Percentiles rank a stretch among this genome's conserved stretches.
Conservation (phyloP, 2,113 vertebrate genomes). For the Oreochromis niloticus region DNA sequence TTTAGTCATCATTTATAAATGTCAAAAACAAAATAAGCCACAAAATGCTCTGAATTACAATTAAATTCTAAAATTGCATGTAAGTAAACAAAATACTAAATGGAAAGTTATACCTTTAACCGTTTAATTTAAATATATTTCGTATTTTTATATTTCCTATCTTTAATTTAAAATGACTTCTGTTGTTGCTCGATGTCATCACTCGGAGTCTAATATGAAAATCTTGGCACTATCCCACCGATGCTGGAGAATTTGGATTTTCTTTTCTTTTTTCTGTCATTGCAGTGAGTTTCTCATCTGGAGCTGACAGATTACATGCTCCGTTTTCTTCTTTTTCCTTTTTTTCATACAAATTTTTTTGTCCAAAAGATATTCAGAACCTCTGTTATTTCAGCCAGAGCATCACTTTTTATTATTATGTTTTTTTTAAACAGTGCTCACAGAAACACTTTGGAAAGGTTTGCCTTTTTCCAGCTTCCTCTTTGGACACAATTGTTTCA, state of each 20-base stretch:
- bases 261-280: not conserved
- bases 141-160: not conserved
- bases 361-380: not conserved
- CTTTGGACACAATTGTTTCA: rapidly evolving
- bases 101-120: not conserved
- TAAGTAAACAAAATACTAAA: not conserved
- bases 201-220: not conserved
- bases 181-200: not conserved
- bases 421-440: not conserved
- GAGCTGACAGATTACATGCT: not conserved
- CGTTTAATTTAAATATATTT: not conserved
- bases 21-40: not conserved
- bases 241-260: not conserved
- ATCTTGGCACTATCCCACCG: not conserved
- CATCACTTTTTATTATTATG: not conserved
- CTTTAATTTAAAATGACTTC: not conserved
- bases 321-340: not conserved
- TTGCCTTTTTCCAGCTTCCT: not conserved
- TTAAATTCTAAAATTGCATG: not conserved
- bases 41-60: not conserved
- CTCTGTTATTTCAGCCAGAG: not conserved
- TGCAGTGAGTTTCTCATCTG: not conserved
- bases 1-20: not conserved
- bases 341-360: not conserved
- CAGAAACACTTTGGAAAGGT: not conserved